Base-by-base conservation (phyloP, 1,140 invertebrate genomes). In the Hestina assimilis region DNA sequence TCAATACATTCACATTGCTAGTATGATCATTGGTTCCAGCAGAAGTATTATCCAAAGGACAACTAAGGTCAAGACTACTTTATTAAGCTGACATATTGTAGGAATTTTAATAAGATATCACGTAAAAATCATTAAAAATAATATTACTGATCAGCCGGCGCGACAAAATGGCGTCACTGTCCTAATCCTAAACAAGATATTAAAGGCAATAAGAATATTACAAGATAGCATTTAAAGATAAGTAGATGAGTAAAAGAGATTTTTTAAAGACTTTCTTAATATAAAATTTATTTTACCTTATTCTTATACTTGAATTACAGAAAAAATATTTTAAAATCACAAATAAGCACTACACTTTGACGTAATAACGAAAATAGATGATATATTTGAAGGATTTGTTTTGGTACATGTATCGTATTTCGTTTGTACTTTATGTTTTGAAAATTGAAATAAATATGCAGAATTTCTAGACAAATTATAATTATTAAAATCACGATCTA, bases 131-230 rank as follows among this genome's bases (percentile, higher is more conserved):
- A 59, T 61, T 58, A 48, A 83, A 85, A 84, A 77, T 82, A 75
- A 77, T 77, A 78, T 73, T 75, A 75, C 69, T 41, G 75, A 87
- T 87, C 84, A 87, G 84, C 84, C 84, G 84, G 84, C 83, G 79
- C 77, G 71, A 87, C 84, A 87, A 87, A 87, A 87, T 87, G 84
- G 84, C 84, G 84, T 87, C 84, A 87, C 80, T 72, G 74, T 73
- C 69, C 70, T 72, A 81, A 83, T 73, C 69, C 70, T 72, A 81
- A 83, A 84, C 81, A 82, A 79, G 43, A 35, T 41, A n/a, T n/a
- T n/a, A n/a, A n/a, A 47, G 57, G 43, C 50, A 53, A 41, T 59
- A 53, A 31, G 50, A 59, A 53, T 53, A 59, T 15, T 42, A 41
- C 42, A 53, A 52, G 33, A 59, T 40, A 35, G 6, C 11, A 12